Evolutionary conservation across 2,888 invertebrate genomes (phyloP), one percentile per base, ranked within the genome.

Genomic region (Scelioninae gen. 1): DNA sequence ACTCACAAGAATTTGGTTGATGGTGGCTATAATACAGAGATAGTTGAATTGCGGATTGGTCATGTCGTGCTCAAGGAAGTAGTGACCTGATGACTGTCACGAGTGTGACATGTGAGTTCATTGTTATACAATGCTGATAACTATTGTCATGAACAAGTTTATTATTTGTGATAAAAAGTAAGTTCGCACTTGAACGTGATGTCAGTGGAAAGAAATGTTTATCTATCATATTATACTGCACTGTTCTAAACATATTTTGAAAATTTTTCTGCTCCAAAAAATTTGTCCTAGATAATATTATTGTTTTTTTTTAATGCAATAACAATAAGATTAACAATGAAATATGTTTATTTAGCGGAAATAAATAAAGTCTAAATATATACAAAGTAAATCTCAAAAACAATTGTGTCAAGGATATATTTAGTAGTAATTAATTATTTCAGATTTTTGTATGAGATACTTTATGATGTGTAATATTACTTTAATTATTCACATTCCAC

Each of bases 91-190:
- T 51, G 56, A 75, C 75, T 75, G 65, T 38, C 32, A 10, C 13
- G 31, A n/a, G 53, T n/a, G n/a, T 3, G 45, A 56, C 31, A 38
- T 34, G 16, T 16, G 56, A 49, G 10, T 23, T 40, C 51, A 23
- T 51, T 60, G 43, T 66, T 76, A 66, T 62, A 69, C 55, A 77
- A 77, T 16, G 34, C 34, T 34, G 77, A 69, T 69, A 77, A 68
- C 0, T n/a, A 40, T 40, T 11, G 23, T 23, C 23, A 23, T 9
- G 40, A 51, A 66, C 53, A 13, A 40, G 38, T 66, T 66, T 40
- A n/a, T 66, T 66, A 51, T 10, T 13, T n/a, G 49, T 13, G 65
- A 65, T 65, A 65, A 51, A 29, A 47, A n/a, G 38, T 60, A 43
- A 43, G 13, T n/a, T 43, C 29, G 38, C 11, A 40, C n/a, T n/a